phyloP scores from a whole-genome alignment of 2,113 vertebrate species.

The Apteryx owenii region DNA sequence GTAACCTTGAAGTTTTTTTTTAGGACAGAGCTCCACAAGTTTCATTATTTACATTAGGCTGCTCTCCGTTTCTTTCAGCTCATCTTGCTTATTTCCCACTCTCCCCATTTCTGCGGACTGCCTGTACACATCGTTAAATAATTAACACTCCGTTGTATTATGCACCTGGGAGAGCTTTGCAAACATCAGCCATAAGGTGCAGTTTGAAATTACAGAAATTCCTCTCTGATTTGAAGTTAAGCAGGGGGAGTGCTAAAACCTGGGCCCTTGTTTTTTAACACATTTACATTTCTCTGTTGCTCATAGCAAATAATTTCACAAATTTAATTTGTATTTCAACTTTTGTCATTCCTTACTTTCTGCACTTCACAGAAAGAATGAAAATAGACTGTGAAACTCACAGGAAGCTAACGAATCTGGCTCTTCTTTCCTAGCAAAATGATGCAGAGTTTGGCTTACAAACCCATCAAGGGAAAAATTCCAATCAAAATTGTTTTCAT shows the following conservation, averaged over 20 bases:
- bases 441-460: slow-evolving; percentile 51
- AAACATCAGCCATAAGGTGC: neutral
- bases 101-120: neutral
- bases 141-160: slow-evolving; percentile 36
- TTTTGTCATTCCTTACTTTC: slow-evolving; percentile 32
- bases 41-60: neutral
- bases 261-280: slow-evolving; percentile 2
- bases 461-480: slow-evolving; percentile 53
- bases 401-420: slow-evolving; percentile 37
- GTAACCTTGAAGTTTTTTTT: neutral
- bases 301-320: slow-evolving; percentile 13
- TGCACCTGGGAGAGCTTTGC: neutral
- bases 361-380: slow-evolving; percentile 1
- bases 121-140: slow-evolving; percentile 12
- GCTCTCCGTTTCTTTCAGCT: neutral
- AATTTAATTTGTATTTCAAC: slow-evolving; percentile 43
- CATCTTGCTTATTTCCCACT: neutral
- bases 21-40: neutral
- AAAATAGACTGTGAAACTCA: slow-evolving; percentile 45
- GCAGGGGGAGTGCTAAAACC: neutral
- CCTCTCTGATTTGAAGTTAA: slow-evolving; percentile 13
- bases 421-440: slow-evolving; percentile 37
- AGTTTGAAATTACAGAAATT: slow-evolving; percentile 14
- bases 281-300: neutral
- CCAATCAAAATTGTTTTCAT: slow-evolving; percentile 63